phyloP scores from a whole-genome alignment of 2,113 vertebrate species.

The Misgurnus mizolepis region DNA sequence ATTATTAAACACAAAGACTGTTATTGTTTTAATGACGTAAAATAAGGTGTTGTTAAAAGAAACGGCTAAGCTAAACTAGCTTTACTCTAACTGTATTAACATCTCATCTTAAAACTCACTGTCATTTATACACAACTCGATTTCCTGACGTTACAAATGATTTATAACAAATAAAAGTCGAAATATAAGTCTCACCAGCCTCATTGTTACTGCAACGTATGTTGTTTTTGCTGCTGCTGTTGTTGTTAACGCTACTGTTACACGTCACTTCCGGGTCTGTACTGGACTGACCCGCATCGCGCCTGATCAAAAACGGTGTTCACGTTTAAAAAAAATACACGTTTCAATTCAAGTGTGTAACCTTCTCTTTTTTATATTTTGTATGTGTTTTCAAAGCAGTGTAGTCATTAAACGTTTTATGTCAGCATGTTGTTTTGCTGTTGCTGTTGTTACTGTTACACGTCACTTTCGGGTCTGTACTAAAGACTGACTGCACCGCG shows the following conservation, averaged over 20 bases:
- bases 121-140: not conserved
- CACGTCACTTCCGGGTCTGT: constrained; percentile 35
- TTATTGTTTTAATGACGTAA: not conserved
- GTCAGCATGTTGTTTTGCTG: not conserved
- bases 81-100: not conserved
- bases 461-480: constrained; percentile 28
- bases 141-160: not conserved
- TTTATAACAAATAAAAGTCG: not conserved
- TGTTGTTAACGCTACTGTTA: not conserved
- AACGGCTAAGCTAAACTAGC: not conserved
- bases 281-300: not conserved
- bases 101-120: not conserved
- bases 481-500: not conserved
- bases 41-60: not conserved
- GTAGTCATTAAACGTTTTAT: too few relatives aligned
- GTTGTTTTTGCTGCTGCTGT: not conserved
- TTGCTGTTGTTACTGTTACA: not conserved
- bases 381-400: too few relatives aligned
- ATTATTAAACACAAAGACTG: not conserved
- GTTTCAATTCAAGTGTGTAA: too few relatives aligned
- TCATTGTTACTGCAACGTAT: not conserved
- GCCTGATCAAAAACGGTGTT: not conserved
- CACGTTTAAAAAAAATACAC: too few relatives aligned
- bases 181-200: not conserved
- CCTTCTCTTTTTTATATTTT: too few relatives aligned